Base-by-base conservation (phyloP, 1,140 invertebrate genomes). In the Megalopta genalis region DNA sequence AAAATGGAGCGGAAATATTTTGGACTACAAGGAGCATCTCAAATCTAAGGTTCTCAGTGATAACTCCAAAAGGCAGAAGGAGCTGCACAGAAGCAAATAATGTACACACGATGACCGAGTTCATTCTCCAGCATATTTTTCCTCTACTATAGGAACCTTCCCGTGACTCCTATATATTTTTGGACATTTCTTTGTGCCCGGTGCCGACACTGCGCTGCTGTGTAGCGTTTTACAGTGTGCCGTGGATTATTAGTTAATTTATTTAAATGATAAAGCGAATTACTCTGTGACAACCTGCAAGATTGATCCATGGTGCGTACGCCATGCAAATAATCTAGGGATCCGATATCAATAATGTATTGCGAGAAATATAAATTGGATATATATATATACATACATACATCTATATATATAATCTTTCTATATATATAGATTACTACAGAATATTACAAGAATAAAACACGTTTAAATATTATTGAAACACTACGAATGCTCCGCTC, bases 1-100 rank as follows among this genome's bases (percentile, higher is more conserved):
- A 4, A 99, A 99, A 93, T 99, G 99, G 98, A 95, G 98, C 81
- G 98, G 98, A 37, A 97, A 97, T 85, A 99, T 99, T 93, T 95
- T 98, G 84, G 95, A 96, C 64, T 99, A 99, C 94, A 99, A 99
- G 93, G 96, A 99, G 87, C 96, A 98, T 91, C 94, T 99, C 42
- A 98, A 98, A 85, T 95, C 94, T 65, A 97, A 97, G 91, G 96
- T 99, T 72, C 82, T 96, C 12, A 96, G 95, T 84, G 95, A 96
- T 42, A 95, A 95, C 85, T 91, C 92, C 69, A 93, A 91, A 63
- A 88, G 92, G 52, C 88, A 92, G 32, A 93, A 93, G 57, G 92
- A 93, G 5, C 70, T 92, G 25, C 85, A 70, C 62, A 85, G 87
- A 60, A 84, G 82, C 57, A 91, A 91, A 90, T 92, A 92, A 91